Evolutionary conservation across 2,113 vertebrate species (phyloP).

Genomic region (Columba janthina): DNA sequence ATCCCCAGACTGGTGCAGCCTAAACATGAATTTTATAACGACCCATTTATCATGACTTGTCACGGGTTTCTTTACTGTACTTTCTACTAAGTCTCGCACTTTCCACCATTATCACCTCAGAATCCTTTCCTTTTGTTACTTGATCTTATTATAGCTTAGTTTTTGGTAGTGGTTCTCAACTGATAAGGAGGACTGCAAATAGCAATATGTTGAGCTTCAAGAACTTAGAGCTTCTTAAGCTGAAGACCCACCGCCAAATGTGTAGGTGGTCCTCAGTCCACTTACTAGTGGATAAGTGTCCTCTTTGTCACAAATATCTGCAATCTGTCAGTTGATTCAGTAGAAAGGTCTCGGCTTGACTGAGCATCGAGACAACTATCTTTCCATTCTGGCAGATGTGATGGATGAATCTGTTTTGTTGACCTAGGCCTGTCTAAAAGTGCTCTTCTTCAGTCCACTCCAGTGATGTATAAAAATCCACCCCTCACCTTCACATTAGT

Average conservation of each 20-base stretch:
- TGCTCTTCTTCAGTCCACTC: background rate
- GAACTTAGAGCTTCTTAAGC: background rate
- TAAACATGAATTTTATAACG: slow-evolving; percentile 89
- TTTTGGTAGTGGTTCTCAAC: background rate
- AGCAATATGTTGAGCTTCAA: background rate
- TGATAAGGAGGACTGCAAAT: background rate
- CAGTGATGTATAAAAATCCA: background rate
- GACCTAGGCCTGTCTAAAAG: slow-evolving; percentile 45
- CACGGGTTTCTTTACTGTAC: slow-evolving; percentile 73
- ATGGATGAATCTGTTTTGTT: slow-evolving; percentile 61
- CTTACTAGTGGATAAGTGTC: slow-evolving; percentile 16
- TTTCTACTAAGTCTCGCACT: slow-evolving; percentile 68
- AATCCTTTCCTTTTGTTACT: slow-evolving; percentile 55
- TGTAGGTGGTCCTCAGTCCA: slow-evolving; percentile 40
- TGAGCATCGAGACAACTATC: slow-evolving; percentile 32
- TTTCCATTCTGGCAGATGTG: slow-evolving; percentile 56
- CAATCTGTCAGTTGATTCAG: slow-evolving; percentile 50
- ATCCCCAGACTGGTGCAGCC: slow-evolving; percentile 81
- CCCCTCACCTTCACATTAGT: background rate
- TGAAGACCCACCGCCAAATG: background rate
- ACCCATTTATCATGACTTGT: slow-evolving; percentile 88
- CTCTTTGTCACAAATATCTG: slow-evolving; percentile 23
- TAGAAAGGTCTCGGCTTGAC: slow-evolving; percentile 28
- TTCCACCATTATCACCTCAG: slow-evolving; percentile 54
- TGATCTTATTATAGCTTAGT: background rate